Evolutionary conservation across 2,797 vertebrate species (phyloP), one percentile per base, ranked within the genome.

Genomic region (Nyctalus aviator): DNA sequence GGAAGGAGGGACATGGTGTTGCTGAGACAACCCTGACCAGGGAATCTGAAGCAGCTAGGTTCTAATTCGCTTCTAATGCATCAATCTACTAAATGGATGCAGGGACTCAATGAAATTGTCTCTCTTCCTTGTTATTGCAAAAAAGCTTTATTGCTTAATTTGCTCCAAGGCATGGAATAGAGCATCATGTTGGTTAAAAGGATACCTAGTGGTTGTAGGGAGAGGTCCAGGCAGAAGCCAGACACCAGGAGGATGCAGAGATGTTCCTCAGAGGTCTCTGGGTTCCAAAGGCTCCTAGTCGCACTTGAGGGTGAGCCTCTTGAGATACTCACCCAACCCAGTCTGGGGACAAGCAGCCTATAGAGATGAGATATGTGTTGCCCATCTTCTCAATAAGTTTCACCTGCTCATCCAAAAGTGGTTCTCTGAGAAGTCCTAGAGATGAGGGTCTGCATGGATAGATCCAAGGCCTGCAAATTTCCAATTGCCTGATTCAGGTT

Each of bases 41-140:
- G 71, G 64, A 95, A 66, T 83, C 9, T 37, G 76, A 81, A 83
- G 41, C 82, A 93, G 20, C 41, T 83, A 44, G 23, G 44, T 57
- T 55, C 57, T 53, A 59, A 83, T 62, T 91, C 55, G 88, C 46
- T 69, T 79, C 64, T 88, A 86, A 48, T 44, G 32, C 44, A 75
- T 57, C 92, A 15, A 75, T 30, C 37, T 71, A 25, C 77, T 84
- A 89, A 76, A 88, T 3, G 12, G 17, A 94, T 30, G 2, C 8
- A 66, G 8, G 21, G 44, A 37, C 25, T 66, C 76, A 21, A 10
- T 84, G 27, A 84, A 77, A 55, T 35, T 55, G 4, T 77, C 50
- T 77, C 30, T 32, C 64, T 32, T n/a, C 7, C 1, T 50, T 11
- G 4, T 35, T 20, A 17, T 30, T 53, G n/a, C 48, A 50, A 53